Percentiles rank a stretch among this genome's conserved stretches.
Conservation (phyloP, 2,113 vertebrate genomes). For the Oreotragus oreotragus region DNA sequence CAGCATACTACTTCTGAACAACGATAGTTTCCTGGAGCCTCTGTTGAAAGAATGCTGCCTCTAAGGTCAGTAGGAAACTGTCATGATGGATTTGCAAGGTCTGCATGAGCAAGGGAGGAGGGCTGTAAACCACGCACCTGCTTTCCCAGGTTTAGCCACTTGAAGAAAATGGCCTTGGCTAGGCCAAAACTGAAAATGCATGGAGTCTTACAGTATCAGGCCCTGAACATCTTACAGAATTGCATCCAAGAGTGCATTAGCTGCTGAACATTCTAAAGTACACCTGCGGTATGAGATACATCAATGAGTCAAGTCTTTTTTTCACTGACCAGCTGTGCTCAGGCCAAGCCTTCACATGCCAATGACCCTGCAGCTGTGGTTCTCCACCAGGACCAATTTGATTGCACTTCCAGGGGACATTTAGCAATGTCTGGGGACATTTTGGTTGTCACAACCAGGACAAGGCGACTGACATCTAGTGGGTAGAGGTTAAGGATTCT, state of each 20-base stretch:
- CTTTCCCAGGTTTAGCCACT: neutral
- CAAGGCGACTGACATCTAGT: neutral
- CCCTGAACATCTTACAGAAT: conserved; percentile 4
- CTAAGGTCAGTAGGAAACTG: neutral
- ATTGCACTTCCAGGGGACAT: neutral
- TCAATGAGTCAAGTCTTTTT: neutral
- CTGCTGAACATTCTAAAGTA: neutral
- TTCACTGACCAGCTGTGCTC: neutral
- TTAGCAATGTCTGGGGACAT: neutral
- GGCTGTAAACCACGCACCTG: neutral
- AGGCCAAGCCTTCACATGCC: neutral
- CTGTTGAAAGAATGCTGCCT: neutral
- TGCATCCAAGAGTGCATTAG: neutral
- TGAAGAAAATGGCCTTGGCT: neutral
- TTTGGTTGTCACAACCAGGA: neutral
- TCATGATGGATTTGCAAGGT: neutral
- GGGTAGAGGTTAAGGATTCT: neutral
- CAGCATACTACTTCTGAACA: neutral
- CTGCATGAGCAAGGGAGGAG: neutral
- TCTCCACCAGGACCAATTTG: neutral
- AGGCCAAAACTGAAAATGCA: neutral
- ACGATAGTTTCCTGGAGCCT: neutral
- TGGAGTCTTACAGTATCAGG: neutral
- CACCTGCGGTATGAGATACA: neutral
- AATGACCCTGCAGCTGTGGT: neutral